Conservation (phyloP, 2,113 vertebrate genomes). For the Tyrannus savana region DNA sequence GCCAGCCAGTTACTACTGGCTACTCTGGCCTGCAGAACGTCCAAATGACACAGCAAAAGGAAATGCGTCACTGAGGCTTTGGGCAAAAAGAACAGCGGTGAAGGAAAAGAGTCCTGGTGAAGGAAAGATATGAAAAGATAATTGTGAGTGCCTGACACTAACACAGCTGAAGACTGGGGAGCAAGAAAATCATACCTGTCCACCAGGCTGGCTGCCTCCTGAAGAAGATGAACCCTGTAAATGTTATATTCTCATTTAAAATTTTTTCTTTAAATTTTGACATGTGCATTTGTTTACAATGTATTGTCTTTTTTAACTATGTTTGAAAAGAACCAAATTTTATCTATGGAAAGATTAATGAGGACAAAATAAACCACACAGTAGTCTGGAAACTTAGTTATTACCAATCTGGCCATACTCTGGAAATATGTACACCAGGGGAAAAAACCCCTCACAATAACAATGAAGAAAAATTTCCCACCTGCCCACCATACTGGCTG, state of each 20-base stretch:
- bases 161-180: not conserved
- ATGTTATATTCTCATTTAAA: not conserved
- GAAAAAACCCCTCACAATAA: accelerated
- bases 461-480: not conserved
- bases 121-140: not conserved
- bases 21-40: not conserved
- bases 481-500: conserved; percentile 42
- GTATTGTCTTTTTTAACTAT: not conserved
- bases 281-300: not conserved
- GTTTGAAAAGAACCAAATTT: not conserved
- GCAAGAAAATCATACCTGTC: conserved; percentile 32
- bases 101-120: not conserved
- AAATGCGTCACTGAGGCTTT: not conserved
- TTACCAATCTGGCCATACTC: not conserved
- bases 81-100: not conserved
- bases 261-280: not conserved
- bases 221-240: conserved; percentile 20
- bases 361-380: not conserved
- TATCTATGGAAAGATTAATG: not conserved
- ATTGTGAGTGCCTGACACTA: not conserved
- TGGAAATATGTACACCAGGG: not conserved
- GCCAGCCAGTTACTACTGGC: not conserved
- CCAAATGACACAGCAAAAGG: not conserved
- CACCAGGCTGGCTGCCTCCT: conserved; percentile 26
- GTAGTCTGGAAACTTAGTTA: not conserved